Base-by-base conservation (phyloP, 2,113 vertebrate species). In the Percina caprodes region DNA sequence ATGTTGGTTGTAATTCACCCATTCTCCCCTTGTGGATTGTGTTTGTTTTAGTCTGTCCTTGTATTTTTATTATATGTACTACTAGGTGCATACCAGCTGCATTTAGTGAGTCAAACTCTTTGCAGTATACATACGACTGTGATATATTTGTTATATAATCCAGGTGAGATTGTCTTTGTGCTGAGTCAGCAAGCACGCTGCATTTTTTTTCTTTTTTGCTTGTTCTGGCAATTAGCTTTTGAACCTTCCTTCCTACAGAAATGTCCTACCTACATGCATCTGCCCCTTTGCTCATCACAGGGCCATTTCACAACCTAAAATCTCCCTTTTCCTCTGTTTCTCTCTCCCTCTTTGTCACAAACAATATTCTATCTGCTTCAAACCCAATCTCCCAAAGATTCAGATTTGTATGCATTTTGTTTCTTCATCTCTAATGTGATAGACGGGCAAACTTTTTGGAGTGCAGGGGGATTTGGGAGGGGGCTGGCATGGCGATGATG, bases 381-480 rank as follows among this genome's bases (percentile, higher is more conserved):
- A 83, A 61, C 85, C 79, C 19, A 65, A 26, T 77, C 71, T 80
- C 73, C 63, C 63, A 42, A 42, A 42, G 73, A 78, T 90, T 60
- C 33, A 18, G 9, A 49, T 79, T 78, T 83, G 61, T 81, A 16
- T 0, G 8, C 1, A 24, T 80, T 84, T 86, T 7, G 1, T 84
- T 86, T 87, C 7, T 2, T 83, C 75, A 73, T 86, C 73, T 79
- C 77, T 75, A 86, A 91, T 85, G 82, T 87, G 89, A 92, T 77
- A 80, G 87, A 84, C 35, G 10, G 67, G 71, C 35, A 91, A 92
- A 92, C 82, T 93, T 74, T 87, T 82, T 74, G 24, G 66, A 73
- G 70, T 66, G 56, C 48, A 24, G 23, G 80, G 60, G 68, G 59
- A 70, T 85, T 74, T 77, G 45, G 59, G 74, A 6, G 35, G 35